phyloP scores from a whole-genome alignment of 2,888 invertebrate genomes.

The Busseola fusca region DNA sequence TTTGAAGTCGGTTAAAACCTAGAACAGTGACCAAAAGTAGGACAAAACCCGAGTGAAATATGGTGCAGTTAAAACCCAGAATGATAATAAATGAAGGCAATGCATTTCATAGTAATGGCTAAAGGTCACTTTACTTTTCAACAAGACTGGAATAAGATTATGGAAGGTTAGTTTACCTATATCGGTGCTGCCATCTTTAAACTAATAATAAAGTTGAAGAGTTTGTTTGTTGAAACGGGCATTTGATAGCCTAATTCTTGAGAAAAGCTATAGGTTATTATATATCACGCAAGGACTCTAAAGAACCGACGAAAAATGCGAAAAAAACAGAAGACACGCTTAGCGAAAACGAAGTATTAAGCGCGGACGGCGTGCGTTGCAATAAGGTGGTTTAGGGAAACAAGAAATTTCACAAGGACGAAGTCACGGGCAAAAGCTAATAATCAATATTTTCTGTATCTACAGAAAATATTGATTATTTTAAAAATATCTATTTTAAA shows the following conservation, averaged over 20 bases:
- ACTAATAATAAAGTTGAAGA: background rate
- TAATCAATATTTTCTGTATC: background rate
- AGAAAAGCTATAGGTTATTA: background rate
- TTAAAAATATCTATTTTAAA: no score
- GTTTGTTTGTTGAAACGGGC: background rate
- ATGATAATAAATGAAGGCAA: slow-evolving; percentile 54
- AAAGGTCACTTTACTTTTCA: slow-evolving; percentile 52
- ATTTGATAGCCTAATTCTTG: background rate
- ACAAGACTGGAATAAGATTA: slow-evolving; percentile 34
- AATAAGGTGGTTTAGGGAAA: background rate
- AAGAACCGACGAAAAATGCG: background rate
- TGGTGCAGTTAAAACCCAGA: slow-evolving; percentile 48
- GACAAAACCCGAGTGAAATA: slow-evolving; percentile 50
- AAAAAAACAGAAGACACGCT: background rate
- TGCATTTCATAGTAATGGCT: slow-evolving; percentile 54
- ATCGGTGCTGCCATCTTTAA: background rate
- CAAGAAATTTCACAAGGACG: background rate
- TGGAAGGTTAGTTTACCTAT: background rate
- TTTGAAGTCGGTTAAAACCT: slow-evolving; percentile 34
- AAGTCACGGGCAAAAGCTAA: background rate
- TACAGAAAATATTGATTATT: no score
- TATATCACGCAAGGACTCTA: background rate
- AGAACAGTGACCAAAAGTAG: slow-evolving; percentile 37
- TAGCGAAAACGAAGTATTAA: background rate
- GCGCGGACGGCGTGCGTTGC: background rate